Evolutionary conservation across 2,113 vertebrate genomes (phyloP), one percentile per base, ranked within the genome.

Genomic region (Chitala chitala): DNA sequence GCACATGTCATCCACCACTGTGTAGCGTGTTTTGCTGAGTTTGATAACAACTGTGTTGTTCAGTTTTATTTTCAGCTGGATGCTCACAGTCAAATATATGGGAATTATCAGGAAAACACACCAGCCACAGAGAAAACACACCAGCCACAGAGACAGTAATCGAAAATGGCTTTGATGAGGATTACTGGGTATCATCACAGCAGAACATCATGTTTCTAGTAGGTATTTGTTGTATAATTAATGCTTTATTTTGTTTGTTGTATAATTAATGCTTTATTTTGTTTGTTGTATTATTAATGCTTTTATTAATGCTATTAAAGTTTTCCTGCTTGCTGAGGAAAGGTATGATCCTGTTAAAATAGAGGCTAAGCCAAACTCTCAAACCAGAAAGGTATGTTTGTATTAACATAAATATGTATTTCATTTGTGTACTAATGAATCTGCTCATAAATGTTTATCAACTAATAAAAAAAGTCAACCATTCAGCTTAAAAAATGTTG

Each of bases 221-320:
- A 24, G 6, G 44, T 24, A 69, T 80, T 76, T 85, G 83, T 85
- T 87, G 76, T 84, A 84, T 87, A 84, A 86, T 88, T 88, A 86
- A 88, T 87, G 80, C 73, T 78, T 82, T 71, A 84, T 72, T 78
- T 83, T 24, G 71, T 80, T 76, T 85, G 83, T 85, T 87, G 76
- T 84, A 84, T 87, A 84, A 86, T 88, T 88, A 86, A 88, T 87
- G 80, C 73, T 78, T 82, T 71, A 84, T 72, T 78, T 83, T 24
- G 71, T 80, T 76, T 85, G 83, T 85, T 87, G 76, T 84, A 84
- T 87, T 85, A 86, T 88, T 88, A 86, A 88, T 87, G 80, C 73
- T 78, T 82, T 71, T n/a, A n/a, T n/a, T n/a, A n/a, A n/a, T n/a
- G n/a, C n/a, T n/a, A n/a, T n/a, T n/a, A n/a, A n/a, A n/a, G n/a